These are phyloP conservation scores for Drepanosiphum platanoidis DNA, from an alignment of 2,888 invertebrate species.

Conservation along the genomic window DNA sequence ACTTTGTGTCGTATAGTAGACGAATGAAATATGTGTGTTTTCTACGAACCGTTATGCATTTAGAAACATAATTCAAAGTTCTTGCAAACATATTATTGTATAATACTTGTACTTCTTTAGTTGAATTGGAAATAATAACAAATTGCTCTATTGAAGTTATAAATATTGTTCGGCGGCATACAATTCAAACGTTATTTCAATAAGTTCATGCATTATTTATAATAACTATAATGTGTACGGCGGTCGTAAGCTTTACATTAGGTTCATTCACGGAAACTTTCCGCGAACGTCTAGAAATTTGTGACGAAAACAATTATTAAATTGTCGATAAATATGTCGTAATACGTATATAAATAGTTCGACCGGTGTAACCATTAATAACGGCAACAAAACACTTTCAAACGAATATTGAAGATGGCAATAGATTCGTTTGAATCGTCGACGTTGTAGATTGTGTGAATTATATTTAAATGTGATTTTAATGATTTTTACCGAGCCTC, in stretches of 20 bases:
- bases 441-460: not conserved
- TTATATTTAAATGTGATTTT: not conserved
- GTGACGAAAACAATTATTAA: not conserved
- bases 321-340: not conserved
- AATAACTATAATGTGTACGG: not conserved
- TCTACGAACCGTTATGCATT: not conserved
- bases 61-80: slow-evolving; percentile 1
- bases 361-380: too few relatives aligned
- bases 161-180: too few relatives aligned
- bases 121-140: not conserved
- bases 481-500: not conserved
- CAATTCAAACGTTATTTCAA: too few relatives aligned
- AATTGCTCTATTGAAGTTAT: not conserved
- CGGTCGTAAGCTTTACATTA: not conserved
- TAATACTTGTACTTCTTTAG: not conserved
- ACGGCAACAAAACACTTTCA: too few relatives aligned
- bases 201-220: too few relatives aligned
- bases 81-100: not conserved
- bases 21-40: slow-evolving; percentile 19
- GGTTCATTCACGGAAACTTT: not conserved
- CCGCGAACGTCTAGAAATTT: not conserved
- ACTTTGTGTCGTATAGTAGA: not conserved
- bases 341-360: not conserved
- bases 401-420: not conserved
- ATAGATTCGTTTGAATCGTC: too few relatives aligned